Evolutionary conservation across 2,797 vertebrate species (phyloP).

Genomic region (Halcyon badia): DNA sequence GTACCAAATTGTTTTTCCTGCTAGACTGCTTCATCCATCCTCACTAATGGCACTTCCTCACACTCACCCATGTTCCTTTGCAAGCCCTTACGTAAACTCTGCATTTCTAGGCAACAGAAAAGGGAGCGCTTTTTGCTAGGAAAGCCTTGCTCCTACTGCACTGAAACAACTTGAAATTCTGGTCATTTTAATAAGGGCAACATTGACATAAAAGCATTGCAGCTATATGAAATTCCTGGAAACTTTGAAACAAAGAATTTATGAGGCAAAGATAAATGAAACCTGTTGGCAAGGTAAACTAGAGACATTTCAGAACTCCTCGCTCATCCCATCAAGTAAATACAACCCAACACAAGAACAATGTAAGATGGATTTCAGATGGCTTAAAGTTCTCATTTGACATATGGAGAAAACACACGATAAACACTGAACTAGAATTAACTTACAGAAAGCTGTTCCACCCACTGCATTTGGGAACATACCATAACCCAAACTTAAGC

Average conservation of each 20-base stretch:
- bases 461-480: conserved; percentile 43
- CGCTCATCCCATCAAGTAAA: conserved; percentile 1
- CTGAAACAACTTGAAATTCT: neutral
- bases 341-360: conserved; percentile 9
- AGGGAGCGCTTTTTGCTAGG: neutral
- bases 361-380: neutral
- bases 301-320: neutral
- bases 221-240: conserved; percentile 20
- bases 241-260: neutral
- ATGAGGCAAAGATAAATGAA: neutral
- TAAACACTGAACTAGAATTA: conserved; percentile 50
- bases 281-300: neutral
- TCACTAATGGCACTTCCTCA: neutral
- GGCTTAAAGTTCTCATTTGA: conserved; percentile 25
- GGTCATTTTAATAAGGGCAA: neutral
- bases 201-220: neutral
- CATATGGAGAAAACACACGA: conserved; percentile 43
- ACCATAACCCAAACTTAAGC: conserved; percentile 22
- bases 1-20: neutral
- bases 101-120: conserved; percentile 23
- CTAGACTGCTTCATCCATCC: neutral
- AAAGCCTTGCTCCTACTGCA: neutral
- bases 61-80: neutral
- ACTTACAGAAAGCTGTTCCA: conserved; percentile 35
- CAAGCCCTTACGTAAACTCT: neutral